These are phyloP conservation scores for Oophaga sylvatica DNA, from an alignment of 2,797 vertebrate species.

Conservation along the genomic window DNA sequence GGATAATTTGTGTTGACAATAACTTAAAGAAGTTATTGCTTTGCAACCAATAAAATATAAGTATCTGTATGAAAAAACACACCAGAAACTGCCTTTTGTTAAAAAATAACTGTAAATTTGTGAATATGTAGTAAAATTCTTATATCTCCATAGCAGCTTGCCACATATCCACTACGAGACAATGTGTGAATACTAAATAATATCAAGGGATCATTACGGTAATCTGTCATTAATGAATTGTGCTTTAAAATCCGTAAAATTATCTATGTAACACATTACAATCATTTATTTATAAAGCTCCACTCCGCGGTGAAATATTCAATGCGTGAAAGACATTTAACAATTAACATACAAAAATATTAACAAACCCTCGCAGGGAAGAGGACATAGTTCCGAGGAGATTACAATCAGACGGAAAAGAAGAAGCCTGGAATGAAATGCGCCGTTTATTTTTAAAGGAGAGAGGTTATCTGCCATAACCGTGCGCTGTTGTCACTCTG, in stretches of 20 bases:
- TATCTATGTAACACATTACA: conserved; percentile 54
- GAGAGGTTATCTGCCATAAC: conserved; percentile 38
- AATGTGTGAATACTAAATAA: conserved; percentile 30
- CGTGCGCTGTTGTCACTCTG: conserved; percentile 29
- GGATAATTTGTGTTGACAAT: too few relatives aligned
- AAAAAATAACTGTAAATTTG: neutral
- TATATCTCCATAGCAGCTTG: neutral
- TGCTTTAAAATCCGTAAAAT: conserved; percentile 58
- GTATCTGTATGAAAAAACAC: neutral
- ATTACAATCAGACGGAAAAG: conserved; percentile 46
- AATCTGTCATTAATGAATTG: conserved; percentile 54
- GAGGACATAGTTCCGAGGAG: conserved; percentile 41
- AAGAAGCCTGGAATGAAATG: neutral
- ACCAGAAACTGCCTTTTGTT: neutral
- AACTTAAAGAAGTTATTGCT: too few relatives aligned
- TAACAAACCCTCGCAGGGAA: conserved; percentile 37
- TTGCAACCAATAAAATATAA: neutral
- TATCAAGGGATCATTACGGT: conserved; percentile 24
- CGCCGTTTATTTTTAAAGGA: conserved; percentile 40
- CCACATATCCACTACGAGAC: neutral
- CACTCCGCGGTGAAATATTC: conserved; percentile 38
- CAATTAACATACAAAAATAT: conserved; percentile 60
- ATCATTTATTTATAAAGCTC: conserved; percentile 58
- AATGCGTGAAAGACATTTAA: conserved; percentile 50
- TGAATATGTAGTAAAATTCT: neutral